A percentile compares a stretch with the other conserved stretches of the same genome.
Evolutionary conservation across 2,797 vertebrate genomes (phyloP).

Genomic region (Urophycis tenuis): DNA sequence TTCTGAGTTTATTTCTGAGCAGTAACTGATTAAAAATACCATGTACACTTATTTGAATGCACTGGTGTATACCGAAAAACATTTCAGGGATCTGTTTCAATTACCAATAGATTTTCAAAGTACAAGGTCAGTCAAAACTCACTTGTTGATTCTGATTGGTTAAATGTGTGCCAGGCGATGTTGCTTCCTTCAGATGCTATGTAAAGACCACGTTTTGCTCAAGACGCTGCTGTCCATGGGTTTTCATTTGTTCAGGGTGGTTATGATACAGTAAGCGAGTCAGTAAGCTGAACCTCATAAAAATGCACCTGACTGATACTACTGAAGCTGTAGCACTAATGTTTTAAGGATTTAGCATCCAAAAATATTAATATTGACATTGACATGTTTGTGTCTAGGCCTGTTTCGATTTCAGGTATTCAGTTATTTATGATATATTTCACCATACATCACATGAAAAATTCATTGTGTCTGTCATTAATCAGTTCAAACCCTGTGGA

Average conservation of each 20-base stretch:
- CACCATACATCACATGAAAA: background rate
- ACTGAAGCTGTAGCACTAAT: background rate
- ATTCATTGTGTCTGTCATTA: background rate
- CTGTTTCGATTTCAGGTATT: background rate
- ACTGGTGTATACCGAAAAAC: background rate
- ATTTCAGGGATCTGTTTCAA: background rate
- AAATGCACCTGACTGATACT: background rate
- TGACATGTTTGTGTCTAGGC: background rate
- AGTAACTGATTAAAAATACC: background rate
- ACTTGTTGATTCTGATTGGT: background rate
- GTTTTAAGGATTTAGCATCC: background rate
- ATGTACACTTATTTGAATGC: no score
- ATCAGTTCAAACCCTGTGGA: background rate
- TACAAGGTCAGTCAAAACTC: background rate
- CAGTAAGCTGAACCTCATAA: background rate
- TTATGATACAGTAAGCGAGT: background rate
- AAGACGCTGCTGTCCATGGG: background rate
- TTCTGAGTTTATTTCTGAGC: background rate
- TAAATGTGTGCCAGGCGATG: background rate
- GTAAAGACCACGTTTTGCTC: background rate
- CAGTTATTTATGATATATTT: background rate
- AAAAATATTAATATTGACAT: background rate
- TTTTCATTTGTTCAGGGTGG: background rate
- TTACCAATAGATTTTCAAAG: background rate
- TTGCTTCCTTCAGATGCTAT: background rate